Percentiles rank a stretch among this genome's conserved stretches.
phyloP scores from a whole-genome alignment of 2,888 invertebrate genomes.

The Drosophila borealis region DNA sequence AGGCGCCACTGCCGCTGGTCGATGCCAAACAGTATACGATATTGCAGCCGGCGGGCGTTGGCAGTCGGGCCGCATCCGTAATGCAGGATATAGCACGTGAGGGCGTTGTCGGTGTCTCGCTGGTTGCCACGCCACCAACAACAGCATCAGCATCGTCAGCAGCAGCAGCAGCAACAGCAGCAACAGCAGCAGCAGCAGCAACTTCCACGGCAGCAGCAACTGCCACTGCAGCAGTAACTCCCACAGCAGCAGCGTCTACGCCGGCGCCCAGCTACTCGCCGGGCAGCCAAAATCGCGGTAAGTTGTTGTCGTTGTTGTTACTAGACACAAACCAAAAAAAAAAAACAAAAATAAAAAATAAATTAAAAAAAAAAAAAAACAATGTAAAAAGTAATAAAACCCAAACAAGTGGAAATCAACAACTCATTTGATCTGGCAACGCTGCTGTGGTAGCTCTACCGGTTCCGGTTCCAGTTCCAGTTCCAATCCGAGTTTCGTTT shows the following conservation, averaged over 20 bases:
- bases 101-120: slow-evolving; percentile 88
- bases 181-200: slow-evolving; percentile 61
- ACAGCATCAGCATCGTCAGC: slow-evolving; percentile 20
- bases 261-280: slow-evolving; percentile 89
- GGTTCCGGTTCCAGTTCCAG: slow-evolving; percentile 19
- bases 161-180: slow-evolving; percentile 71
- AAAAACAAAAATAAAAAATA: slow-evolving; percentile 8
- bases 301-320: slow-evolving; percentile 83
- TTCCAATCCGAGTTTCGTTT: no score
- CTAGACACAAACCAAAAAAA: slow-evolving; percentile 38
- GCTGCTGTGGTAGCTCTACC: slow-evolving; percentile 22
- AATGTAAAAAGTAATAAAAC: background rate
- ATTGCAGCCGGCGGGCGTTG: slow-evolving; percentile 92
- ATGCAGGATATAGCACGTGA: slow-evolving; percentile 91
- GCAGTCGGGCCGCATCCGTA: slow-evolving; percentile 92
- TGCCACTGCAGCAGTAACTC: slow-evolving; percentile 25
- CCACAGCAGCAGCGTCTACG: slow-evolving; percentile 82
- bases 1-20: slow-evolving; percentile 28
- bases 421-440: slow-evolving; percentile 35
- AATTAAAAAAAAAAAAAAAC: slow-evolving; percentile 1
- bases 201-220: background rate
- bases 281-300: slow-evolving; percentile 91
- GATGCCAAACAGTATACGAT: slow-evolving; percentile 93
- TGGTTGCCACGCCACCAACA: slow-evolving; percentile 68
- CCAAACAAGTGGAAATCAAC: background rate